These are phyloP conservation scores for Hirudinaria manillensis DNA, from an alignment of 2,888 invertebrate genomes.

Conservation along the genomic window DNA sequence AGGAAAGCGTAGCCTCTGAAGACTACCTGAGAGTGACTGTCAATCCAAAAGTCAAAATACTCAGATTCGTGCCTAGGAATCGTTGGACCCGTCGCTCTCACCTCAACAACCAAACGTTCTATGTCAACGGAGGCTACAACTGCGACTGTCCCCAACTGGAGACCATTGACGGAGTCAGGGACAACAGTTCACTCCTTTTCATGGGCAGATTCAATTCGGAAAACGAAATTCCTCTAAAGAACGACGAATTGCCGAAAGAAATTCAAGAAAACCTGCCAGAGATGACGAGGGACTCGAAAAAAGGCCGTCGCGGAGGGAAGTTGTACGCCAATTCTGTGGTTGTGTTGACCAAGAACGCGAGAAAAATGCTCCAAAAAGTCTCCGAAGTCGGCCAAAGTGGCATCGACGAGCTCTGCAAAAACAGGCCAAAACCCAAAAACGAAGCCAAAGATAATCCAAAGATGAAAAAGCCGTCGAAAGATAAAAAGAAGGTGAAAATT, in stretches of 20 bases:
- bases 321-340: neutral
- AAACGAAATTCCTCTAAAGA: no score
- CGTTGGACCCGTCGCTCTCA: neutral
- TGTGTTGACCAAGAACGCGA: neutral
- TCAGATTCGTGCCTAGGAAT: constrained; percentile 2
- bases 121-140: neutral
- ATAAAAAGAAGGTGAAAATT: no score
- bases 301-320: neutral
- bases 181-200: neutral
- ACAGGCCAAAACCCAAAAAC: constrained; percentile 7
- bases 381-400: neutral
- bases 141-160: constrained; percentile 21
- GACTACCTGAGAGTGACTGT: neutral
- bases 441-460: neutral
- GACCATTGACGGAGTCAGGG: constrained; percentile 3
- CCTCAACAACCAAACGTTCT: neutral
- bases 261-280: no score
- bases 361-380: constrained; percentile 2
- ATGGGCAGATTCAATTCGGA: constrained; percentile 7
- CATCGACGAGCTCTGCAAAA: neutral
- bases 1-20: neutral
- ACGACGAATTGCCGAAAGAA: no score
- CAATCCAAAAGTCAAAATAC: neutral
- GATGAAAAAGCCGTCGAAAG: no score
- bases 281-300: no score